Evolutionary conservation across 2,113 vertebrate species (phyloP), one percentile per base, ranked within the genome.

Genomic region (Gadus macrocephalus): DNA sequence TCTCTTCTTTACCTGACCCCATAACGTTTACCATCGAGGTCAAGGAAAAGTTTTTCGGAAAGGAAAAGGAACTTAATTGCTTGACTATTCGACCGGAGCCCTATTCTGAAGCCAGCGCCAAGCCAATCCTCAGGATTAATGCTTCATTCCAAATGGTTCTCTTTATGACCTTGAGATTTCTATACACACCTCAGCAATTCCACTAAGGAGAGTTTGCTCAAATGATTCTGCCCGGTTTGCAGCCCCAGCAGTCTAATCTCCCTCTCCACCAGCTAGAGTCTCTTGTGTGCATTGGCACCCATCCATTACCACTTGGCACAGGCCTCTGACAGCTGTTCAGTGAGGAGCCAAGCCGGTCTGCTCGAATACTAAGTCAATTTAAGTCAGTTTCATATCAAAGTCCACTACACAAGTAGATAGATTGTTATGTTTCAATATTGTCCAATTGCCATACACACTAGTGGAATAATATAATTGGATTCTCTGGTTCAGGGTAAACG

Each of bases 121-220:
- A 14, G 42, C 12, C 7, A 49, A 49, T 9, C 42, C 8, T 49
- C 42, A 49, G 42, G 42, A 49, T 49, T 49, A 49, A 49, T 49
- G 42, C 42, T 49, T 49, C 8, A 49, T 49, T 49, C 12, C 6
- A 12, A 49, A 49, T 7, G 42, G 42, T 49, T 11, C 42, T 12
- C 42, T 85, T 86, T 81, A 85, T 92, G 93, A 95, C 94, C 94
- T 95, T 95, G 93, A 93, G 92, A 64, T 65, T 56, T 35, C 7
- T 11, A 28, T 64, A 53, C 42, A 56, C 59, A 55, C 17, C 14
- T 9, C 55, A n/a, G 55, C 55, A n/a, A 17, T 56, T 17, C 53
- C 53, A 56, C 15, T 56, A 56, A 58, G 9, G 55, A 58, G 9
- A 17, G 15, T 58, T 16, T 16, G 55, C 55, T 58, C 15, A 58